Evolutionary conservation across 2,888 invertebrate genomes (phyloP), one percentile per base, ranked within the genome.

Genomic region (Drosophila atripex): DNA sequence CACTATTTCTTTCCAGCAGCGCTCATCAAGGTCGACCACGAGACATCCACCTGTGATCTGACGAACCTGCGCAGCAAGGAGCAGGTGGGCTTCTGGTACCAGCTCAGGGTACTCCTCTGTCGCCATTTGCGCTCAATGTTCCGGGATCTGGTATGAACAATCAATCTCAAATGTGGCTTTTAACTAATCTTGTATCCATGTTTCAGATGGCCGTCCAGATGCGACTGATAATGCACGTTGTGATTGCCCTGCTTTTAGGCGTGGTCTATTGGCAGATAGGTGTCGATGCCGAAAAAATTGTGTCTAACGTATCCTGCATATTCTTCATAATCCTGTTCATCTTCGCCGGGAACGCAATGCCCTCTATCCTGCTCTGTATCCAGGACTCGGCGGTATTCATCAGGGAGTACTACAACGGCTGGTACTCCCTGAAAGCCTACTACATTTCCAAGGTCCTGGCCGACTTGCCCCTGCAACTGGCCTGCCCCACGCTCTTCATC

Each of bases 301-400:
- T 95, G 70, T 95, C 97, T 90, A 99, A 98, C 90, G 95, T 95
- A 77, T 97, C 97, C 89, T 96, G 95, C 89, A 92, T 98, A 45
- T 97, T 97, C 92, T 98, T 97, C 92, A 95, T 95, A 70, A 94
- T 97, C 53, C 95, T 98, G 93, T 98, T 98, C 92, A 93, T 98
- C 50, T 97, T 98, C 95, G 96, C 97, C 89, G 97, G 97, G 12
- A 96, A 98, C 7, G 96, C 97, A 85, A 98, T 97, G 93, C 95
- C 97, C 8, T 96, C 97, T 47, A 94, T 96, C 50, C 94, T 98
- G 46, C 95, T 95, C 59, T 98, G 98, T 93, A 96, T 97, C 30
- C 93, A 94, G 85, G 96, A 97, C 91, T 93, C 97, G 89, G 94
- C 95, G 11, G 94, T 97, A 18, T 94, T 97, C 69, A 93, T 94